Evolutionary conservation across 2,888 invertebrate genomes (phyloP).

Genomic region (Operophtera brumata): DNA sequence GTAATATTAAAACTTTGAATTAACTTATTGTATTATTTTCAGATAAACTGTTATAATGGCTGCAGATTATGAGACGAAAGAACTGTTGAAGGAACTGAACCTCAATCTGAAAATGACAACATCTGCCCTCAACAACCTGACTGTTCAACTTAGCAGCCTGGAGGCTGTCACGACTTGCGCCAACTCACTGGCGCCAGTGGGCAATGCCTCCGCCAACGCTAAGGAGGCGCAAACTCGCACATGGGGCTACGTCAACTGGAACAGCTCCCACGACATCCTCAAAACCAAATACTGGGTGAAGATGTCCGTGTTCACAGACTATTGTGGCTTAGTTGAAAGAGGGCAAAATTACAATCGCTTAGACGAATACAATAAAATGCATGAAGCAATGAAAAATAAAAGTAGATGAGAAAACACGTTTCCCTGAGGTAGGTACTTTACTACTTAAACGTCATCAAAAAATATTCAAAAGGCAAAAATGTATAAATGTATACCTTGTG

Average conservation of each 20-base stretch:
- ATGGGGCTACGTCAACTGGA: constrained; percentile 12
- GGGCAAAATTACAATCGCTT: neutral
- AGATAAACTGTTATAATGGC: neutral
- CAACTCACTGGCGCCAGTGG: neutral
- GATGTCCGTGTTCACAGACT: neutral
- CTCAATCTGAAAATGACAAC: neutral
- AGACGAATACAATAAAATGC: neutral
- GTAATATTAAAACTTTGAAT: too few relatives aligned
- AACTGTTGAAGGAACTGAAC: constrained; percentile 1
- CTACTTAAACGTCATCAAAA: too few relatives aligned
- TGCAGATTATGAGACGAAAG: neutral
- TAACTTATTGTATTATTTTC: neutral
- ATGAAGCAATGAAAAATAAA: neutral
- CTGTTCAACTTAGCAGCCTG: neutral
- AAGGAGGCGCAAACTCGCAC: neutral
- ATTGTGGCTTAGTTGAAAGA: neutral
- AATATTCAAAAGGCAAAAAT: too few relatives aligned
- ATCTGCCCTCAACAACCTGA: neutral
- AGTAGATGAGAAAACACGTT: constrained; percentile 1
- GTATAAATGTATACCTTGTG: too few relatives aligned
- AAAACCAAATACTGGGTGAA: constrained; percentile 8
- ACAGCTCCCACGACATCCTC: constrained; percentile 1
- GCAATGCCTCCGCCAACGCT: neutral
- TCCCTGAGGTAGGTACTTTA: constrained; percentile 2
- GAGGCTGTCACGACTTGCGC: neutral